phyloP scores from a whole-genome alignment of 2,113 vertebrate genomes.

The Cardinalis cardinalis region DNA sequence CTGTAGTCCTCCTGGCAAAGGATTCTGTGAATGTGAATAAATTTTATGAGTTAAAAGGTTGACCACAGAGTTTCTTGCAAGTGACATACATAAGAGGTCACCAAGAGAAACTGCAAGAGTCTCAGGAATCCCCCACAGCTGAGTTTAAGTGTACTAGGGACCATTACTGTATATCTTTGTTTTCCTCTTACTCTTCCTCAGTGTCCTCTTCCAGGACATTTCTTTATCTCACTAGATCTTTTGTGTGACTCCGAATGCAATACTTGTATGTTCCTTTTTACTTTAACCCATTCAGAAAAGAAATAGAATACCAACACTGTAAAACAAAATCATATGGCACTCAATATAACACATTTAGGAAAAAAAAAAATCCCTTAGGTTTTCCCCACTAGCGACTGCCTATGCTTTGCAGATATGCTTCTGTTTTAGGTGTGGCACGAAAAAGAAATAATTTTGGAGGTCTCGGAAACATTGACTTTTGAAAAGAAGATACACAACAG shows the following conservation, averaged over 20 bases:
- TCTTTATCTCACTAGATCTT: neutral
- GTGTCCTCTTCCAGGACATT: neutral
- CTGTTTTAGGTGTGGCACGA: neutral
- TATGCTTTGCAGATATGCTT: neutral
- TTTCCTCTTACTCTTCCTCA: neutral
- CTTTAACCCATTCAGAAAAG: neutral
- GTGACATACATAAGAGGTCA: neutral
- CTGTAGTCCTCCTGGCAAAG: neutral
- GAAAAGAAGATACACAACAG: neutral
- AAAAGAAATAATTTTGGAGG: neutral
- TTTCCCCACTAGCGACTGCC: neutral
- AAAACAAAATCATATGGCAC: neutral
- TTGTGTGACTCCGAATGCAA: neutral
- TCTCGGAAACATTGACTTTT: neutral
- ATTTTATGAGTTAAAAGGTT: neutral
- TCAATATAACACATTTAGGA: neutral
- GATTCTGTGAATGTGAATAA: neutral
- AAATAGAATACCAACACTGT: neutral
- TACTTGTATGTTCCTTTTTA: neutral
- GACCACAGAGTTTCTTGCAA: neutral
- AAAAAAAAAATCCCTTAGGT: neutral
- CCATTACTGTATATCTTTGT: neutral
- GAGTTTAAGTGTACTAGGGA: neutral
- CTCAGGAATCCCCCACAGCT: neutral
- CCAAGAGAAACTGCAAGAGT: neutral